A percentile compares a stretch with the other conserved stretches of the same genome.
phyloP scores from a whole-genome alignment of 2,797 vertebrate genomes.

The Bryconaethiops microstoma region DNA sequence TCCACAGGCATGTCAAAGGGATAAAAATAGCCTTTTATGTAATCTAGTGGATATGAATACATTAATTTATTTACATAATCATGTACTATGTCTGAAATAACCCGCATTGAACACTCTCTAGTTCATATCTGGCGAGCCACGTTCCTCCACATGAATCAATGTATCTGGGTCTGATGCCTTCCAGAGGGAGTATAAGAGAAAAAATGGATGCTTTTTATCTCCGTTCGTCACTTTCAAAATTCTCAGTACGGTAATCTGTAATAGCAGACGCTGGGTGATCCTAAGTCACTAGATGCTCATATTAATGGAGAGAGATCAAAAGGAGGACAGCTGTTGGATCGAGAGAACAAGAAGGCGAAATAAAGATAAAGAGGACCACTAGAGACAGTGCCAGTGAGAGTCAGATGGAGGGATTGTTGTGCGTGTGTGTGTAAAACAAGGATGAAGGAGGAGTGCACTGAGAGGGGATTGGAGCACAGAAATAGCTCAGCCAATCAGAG shows the following conservation, averaged over 20 bases:
- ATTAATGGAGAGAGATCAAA: slow-evolving; percentile 66
- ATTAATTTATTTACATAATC: slow-evolving; percentile 50
- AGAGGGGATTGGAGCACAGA: slow-evolving; percentile 75
- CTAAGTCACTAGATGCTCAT: slow-evolving; percentile 68
- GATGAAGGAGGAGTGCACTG: slow-evolving; percentile 39
- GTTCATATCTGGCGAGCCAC: slow-evolving; percentile 11
- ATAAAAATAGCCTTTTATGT: slow-evolving; percentile 46
- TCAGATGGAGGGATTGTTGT: slow-evolving; percentile 54
- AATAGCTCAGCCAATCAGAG: slow-evolving; percentile 79
- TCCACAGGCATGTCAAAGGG: slow-evolving; percentile 8
- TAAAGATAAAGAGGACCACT: slow-evolving; percentile 62
- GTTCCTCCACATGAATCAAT: slow-evolving; percentile 30
- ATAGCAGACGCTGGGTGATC: slow-evolving; percentile 67
- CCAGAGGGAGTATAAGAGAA: slow-evolving; percentile 20
- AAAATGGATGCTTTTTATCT: neutral
- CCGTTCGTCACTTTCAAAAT: slow-evolving; percentile 54
- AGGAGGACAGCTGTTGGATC: slow-evolving; percentile 52
- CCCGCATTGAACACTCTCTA: slow-evolving; percentile 6
- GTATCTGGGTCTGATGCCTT: slow-evolving; percentile 25
- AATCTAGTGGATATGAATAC: slow-evolving; percentile 36
- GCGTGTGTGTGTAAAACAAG: slow-evolving; percentile 52
- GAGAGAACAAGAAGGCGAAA: slow-evolving; percentile 36
- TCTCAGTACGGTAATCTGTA: slow-evolving; percentile 69
- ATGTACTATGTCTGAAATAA: slow-evolving; percentile 43
- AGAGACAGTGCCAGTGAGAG: slow-evolving; percentile 63